Evolutionary conservation across 2,888 invertebrate species (phyloP), one percentile per base, ranked within the genome.

Genomic region (Tenthredo mesomela): DNA sequence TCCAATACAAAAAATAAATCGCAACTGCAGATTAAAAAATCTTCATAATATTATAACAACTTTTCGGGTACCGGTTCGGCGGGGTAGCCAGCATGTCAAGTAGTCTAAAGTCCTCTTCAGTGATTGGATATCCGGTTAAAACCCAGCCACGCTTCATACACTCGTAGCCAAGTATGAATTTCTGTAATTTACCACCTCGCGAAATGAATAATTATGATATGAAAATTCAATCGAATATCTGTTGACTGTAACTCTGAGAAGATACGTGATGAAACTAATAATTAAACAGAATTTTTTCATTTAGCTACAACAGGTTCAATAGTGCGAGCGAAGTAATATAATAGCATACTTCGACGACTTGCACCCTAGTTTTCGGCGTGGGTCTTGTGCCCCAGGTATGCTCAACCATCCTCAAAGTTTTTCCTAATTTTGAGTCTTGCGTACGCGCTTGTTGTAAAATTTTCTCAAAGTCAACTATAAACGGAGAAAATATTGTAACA

Each of bases 101-200:
- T 54, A 94, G 90, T 89, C 95, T 95, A 84, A 96, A 95, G 88
- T 96, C 96, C 0, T 91, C 91, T 0, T 94, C 94, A 0, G 93
- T 94, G 7, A 92, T 93, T 0, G 96, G 96, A 89, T 94, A 96
- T 1, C 95, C 95, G 5, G 94, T 95, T 86, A 96, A 89, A 21
- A 96, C 94, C 95, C 96, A 96, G 0, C 96, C 96, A 65, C 94
- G 92, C 75, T 94, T 94, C 18, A 95, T 89, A 89, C 96, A 96
- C 87, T 96, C 96, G 90, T 94, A 89, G 86, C 93, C 90, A 40
- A 94, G 89, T 70, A 95, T 89, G 85, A 93, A 89, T 88, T 93
- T 92, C 90, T 94, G 92, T 61, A 70, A 65, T 70, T 58, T n/a
- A 18, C 93, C 15, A 77, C 18, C 29, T 54, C 25, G n/a, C 12